Percentiles rank a stretch among this genome's conserved stretches.
These are phyloP conservation scores for Meganola albula DNA, from an alignment of 2,888 invertebrate species.

Conservation along the genomic window DNA sequence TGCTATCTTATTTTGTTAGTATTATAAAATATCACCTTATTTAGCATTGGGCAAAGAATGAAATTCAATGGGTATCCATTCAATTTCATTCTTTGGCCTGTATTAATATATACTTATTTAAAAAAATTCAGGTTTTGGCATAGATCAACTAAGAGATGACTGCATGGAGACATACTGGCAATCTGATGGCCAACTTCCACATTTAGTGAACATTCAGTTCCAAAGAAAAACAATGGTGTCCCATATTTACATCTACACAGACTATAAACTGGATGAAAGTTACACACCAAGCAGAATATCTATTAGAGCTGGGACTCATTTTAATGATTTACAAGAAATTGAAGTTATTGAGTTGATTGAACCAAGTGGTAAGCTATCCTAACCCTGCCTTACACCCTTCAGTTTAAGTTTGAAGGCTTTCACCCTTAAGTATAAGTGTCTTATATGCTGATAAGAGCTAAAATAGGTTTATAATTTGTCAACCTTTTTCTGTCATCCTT, in stretches of 20 bases:
- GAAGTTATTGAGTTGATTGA: conserved; percentile 96
- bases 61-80: no score
- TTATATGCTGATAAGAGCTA: no score
- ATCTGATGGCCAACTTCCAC: conserved; percentile 98
- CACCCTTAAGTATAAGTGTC: no score
- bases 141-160: conserved; percentile 96
- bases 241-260: conserved; percentile 97
- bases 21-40: no score
- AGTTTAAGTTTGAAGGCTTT: no score
- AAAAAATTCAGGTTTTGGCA: conserved; percentile 96
- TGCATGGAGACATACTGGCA: conserved; percentile 99
- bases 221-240: conserved; percentile 95
- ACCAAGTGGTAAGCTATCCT: conserved; percentile 86
- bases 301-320: conserved; percentile 95
- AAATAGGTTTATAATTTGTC: no score
- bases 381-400: no score
- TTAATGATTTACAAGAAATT: conserved; percentile 96
- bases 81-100: no score
- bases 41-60: no score
- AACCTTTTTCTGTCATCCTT: no score
- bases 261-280: conserved; percentile 98
- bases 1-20: no score
- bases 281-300: conserved; percentile 98
- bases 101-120: no score
- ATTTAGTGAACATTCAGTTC: conserved; percentile 98